These are phyloP conservation scores for Lottia gigantea DNA, from an alignment of 2,888 invertebrate genomes.

Conservation along the genomic window DNA sequence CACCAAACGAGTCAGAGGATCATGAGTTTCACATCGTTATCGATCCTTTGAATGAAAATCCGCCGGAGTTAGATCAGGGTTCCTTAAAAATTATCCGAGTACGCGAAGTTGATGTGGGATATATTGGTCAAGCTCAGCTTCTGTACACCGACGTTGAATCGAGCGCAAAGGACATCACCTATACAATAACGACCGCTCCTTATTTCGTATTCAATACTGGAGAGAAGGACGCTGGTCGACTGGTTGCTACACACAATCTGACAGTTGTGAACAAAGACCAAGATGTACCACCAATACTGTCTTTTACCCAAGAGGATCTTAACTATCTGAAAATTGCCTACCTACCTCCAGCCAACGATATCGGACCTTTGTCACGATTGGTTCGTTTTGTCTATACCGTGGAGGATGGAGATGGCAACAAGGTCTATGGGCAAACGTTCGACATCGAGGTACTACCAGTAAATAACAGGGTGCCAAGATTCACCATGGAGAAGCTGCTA, in stretches of 20 bases:
- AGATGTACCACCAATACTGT: slow-evolving; percentile 45
- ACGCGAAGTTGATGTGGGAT: slow-evolving; percentile 59
- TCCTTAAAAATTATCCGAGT: slow-evolving; percentile 50
- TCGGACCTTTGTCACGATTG: slow-evolving; percentile 59
- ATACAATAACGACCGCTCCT: slow-evolving; percentile 63
- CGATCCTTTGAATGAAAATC: slow-evolving; percentile 61
- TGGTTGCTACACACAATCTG: slow-evolving; percentile 59
- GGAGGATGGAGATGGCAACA: slow-evolving; percentile 60
- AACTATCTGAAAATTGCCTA: slow-evolving; percentile 66
- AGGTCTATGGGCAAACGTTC: slow-evolving; percentile 57
- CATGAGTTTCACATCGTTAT: slow-evolving; percentile 59
- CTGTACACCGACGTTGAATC: slow-evolving; percentile 64
- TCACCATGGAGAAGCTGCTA: slow-evolving; percentile 55
- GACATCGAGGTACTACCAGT: slow-evolving; percentile 65
- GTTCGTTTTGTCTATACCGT: slow-evolving; percentile 63
- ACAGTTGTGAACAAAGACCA: slow-evolving; percentile 51
- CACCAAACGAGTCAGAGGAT: slow-evolving; percentile 63
- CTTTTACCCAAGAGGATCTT: slow-evolving; percentile 65
- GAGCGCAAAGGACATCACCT: slow-evolving; percentile 53
- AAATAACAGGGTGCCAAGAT: slow-evolving; percentile 60
- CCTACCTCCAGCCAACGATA: slow-evolving; percentile 64
- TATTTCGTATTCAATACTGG: slow-evolving; percentile 62
- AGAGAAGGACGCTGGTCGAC: slow-evolving; percentile 62
- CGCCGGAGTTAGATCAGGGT: slow-evolving; percentile 61
- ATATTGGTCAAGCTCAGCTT: slow-evolving; percentile 59